Base-by-base conservation (phyloP, 2,888 invertebrate genomes). In the Aethes cnicana region DNA sequence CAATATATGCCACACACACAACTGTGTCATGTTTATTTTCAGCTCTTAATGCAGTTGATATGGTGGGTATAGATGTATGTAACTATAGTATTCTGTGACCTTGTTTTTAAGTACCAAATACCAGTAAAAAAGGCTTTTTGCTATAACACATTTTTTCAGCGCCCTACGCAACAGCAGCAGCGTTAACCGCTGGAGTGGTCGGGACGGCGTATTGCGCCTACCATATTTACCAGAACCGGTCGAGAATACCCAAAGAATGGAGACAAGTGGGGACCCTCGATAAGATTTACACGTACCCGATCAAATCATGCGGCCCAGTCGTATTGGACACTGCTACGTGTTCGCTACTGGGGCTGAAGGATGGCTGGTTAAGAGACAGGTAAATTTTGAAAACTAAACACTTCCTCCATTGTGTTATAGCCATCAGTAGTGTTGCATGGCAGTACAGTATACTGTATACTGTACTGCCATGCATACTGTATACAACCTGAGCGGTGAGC, bases 231-330 rank as follows among this genome's bases (percentile, higher is more conserved):
- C 26, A 53, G 25, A 42, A 46, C 17, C 43, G 37, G 23, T 25
- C 7, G 20, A 50, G 28, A 21, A 48, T 70, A 25, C 84, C 85
- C 1, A 63, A 62, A 1, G 68, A 76, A 2, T 91, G 90, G 90
- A 74, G 76, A 28, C 79, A 77, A 57, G 81, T 90, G 39, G 90
- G 90, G 1, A 84, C 84, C 55, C 66, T 91, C 1, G 78, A 77
- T 52, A 84, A 87, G 50, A 59, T 90, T 8, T 65, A 84, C 32
- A 75, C 77, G 16, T 90, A 79, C 57, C 91, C 91, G 8, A 78
- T 91, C 2, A 91, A 90, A 62, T 90, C 90, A 0, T 78, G 88
- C 20, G 87, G 84, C 0, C 66, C 81, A 1, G 59, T 88, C 8
- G 68, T 82, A 6, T 57, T 80, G 25, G 77, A 62, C 39, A 64